A percentile compares a stretch with the other conserved stretches of the same genome.
Conservation (phyloP, 2,888 invertebrate genomes). For the Pilophorus perplexus region DNA sequence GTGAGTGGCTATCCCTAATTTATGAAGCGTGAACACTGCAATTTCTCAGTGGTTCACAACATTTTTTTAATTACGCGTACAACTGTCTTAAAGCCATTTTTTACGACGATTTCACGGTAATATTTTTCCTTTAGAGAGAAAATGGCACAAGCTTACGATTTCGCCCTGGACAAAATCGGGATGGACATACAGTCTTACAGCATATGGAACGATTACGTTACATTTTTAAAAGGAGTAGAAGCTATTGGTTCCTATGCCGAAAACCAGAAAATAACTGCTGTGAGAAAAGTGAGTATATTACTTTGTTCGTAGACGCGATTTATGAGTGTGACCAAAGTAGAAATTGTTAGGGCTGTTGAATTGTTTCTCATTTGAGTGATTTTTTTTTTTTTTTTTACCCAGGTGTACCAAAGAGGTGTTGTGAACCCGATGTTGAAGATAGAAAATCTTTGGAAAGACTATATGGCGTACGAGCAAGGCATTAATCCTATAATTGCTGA, state of each 20-base stretch:
- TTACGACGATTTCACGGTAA: too few species aligned
- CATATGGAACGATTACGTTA: slow-evolving; percentile 97
- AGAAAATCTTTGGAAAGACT: slow-evolving; percentile 96
- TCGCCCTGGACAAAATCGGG: slow-evolving; percentile 97
- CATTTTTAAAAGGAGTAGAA: slow-evolving; percentile 92
- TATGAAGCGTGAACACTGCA: too few species aligned
- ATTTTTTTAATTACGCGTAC: too few species aligned
- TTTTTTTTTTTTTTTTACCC: not conserved
- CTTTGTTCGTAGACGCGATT: too few species aligned
- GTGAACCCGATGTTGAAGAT: slow-evolving; percentile 96
- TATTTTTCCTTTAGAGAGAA: slow-evolving; percentile 71
- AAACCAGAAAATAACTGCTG: slow-evolving; percentile 98
- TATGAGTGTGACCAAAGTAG: too few species aligned
- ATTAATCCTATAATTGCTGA: slow-evolving; percentile 89
- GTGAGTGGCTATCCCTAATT: too few species aligned
- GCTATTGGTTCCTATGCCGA: slow-evolving; percentile 99
- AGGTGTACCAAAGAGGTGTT: slow-evolving; percentile 91
- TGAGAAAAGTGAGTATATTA: slow-evolving; percentile 70
- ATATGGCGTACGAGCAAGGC: slow-evolving; percentile 92
- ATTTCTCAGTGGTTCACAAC: too few species aligned
- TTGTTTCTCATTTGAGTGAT: not conserved
- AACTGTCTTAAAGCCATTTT: too few species aligned
- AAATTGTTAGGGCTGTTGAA: not conserved
- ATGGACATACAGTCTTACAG: slow-evolving; percentile 96
- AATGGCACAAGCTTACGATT: slow-evolving; percentile 99